phyloP scores from a whole-genome alignment of 2,113 vertebrate genomes.

The Centropristis striata region DNA sequence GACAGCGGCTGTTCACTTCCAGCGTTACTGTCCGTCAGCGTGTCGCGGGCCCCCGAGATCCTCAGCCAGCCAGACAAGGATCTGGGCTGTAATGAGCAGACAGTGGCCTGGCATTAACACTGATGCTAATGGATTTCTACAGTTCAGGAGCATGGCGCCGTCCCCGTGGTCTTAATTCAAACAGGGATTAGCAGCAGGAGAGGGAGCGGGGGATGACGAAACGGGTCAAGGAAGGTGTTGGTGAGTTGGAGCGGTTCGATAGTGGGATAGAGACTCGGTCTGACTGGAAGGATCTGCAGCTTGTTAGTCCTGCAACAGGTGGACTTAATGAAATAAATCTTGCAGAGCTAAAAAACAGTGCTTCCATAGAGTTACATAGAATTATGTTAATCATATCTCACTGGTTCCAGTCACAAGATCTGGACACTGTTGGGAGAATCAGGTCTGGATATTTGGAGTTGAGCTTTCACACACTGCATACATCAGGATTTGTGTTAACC shows the following conservation, averaged over 20 bases:
- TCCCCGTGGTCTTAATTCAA: constrained; percentile 68
- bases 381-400: background rate
- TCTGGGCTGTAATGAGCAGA: constrained; percentile 62
- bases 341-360: too few relatives aligned
- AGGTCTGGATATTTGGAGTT: too few relatives aligned
- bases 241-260: background rate
- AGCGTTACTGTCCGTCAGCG: constrained; percentile 37
- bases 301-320: background rate
- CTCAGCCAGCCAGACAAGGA: constrained; percentile 48
- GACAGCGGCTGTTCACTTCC: constrained; percentile 29
- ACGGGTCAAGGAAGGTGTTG: constrained; percentile 16
- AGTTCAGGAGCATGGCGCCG: constrained; percentile 44
- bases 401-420: background rate
- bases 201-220: constrained; percentile 8
- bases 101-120: constrained; percentile 51
- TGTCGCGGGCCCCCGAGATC: constrained; percentile 15
- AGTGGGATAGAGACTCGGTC: background rate
- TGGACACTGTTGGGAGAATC: too few relatives aligned
- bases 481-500: too few relatives aligned
- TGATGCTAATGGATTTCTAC: constrained; percentile 75
- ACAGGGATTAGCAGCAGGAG: constrained; percentile 50
- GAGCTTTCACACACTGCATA: too few relatives aligned
- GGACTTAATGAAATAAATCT: too few relatives aligned
- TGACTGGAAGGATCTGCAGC: background rate
- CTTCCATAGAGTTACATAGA: background rate